phyloP scores from a whole-genome alignment of 2,888 invertebrate genomes.

The Harpalus rubripes region DNA sequence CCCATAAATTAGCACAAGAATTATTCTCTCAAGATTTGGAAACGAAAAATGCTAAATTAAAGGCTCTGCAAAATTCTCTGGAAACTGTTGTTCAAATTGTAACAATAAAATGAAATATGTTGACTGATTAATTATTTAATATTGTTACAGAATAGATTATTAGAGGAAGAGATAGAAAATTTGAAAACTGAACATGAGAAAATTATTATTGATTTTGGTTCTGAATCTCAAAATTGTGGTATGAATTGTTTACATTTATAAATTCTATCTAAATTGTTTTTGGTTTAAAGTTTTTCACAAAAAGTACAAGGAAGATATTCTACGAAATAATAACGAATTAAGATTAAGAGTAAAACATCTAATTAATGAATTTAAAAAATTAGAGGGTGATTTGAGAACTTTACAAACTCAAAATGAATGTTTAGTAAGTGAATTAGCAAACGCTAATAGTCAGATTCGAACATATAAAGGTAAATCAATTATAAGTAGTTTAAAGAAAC shows the following conservation, averaged over 20 bases:
- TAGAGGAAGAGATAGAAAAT: conserved; percentile 73
- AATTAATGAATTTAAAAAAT: conserved; percentile 71
- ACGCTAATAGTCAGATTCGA: conserved; percentile 71
- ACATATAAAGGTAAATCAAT: conserved; percentile 71
- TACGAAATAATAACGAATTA: conserved; percentile 73
- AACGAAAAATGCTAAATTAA: conserved; percentile 72
- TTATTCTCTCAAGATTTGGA: conserved; percentile 74
- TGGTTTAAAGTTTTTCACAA: not conserved
- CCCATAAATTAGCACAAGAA: conserved; percentile 72
- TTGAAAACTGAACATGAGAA: conserved; percentile 73
- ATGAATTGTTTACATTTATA: not conserved
- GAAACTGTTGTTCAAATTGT: conserved; percentile 70
- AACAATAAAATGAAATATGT: conserved; percentile 12
- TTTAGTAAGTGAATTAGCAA: conserved; percentile 72
- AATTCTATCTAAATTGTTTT: not conserved
- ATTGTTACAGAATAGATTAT: conserved; percentile 72
- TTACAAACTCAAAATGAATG: conserved; percentile 72
- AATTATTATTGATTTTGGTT: conserved; percentile 65
- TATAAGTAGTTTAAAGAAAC: no score
- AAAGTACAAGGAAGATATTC: conserved; percentile 68
- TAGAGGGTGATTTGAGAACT: conserved; percentile 72
- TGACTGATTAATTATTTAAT: not conserved
- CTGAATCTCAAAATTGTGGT: conserved; percentile 18
- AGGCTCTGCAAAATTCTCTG: conserved; percentile 72
- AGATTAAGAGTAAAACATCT: conserved; percentile 71